Evolutionary conservation across 2,113 vertebrate species (phyloP).

Genomic region (Nothobranchius furzeri): DNA sequence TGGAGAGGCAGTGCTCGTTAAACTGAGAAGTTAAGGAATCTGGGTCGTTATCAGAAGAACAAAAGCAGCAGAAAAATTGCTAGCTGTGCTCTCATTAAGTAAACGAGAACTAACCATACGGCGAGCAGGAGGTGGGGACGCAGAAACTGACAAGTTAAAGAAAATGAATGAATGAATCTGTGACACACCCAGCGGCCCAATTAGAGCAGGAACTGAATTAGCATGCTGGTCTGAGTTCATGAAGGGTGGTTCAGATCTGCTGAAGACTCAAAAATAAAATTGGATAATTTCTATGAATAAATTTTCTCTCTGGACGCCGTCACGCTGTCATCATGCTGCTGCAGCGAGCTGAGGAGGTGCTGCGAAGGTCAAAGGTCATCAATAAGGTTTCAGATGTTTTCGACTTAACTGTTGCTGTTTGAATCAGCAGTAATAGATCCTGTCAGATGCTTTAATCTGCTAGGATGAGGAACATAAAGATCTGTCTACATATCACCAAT

Average conservation of each 20-base stretch:
- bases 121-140: too few relatives aligned
- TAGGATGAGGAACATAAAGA: too few relatives aligned
- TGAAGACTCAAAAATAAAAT: slow-evolving; percentile 55
- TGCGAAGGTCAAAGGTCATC: neutral
- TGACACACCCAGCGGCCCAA: slow-evolving; percentile 37
- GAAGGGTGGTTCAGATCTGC: slow-evolving; percentile 54
- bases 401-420: slow-evolving; percentile 2
- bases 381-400: neutral
- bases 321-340: neutral
- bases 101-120: too few relatives aligned
- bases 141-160: too few relatives aligned
- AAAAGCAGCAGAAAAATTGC: too few relatives aligned
- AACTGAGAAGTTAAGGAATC: too few relatives aligned
- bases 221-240: slow-evolving; percentile 59
- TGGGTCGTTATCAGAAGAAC: too few relatives aligned
- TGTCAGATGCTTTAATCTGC: too few relatives aligned
- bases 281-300: slow-evolving; percentile 5
- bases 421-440: too few relatives aligned
- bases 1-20: too few relatives aligned
- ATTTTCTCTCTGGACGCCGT: neutral
- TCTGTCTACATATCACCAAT: too few relatives aligned
- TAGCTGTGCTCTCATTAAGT: too few relatives aligned
- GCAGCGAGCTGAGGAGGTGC: neutral
- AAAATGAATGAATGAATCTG: neutral
- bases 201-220: slow-evolving; percentile 60